Evolutionary conservation across 1,140 invertebrate species (phyloP).

Genomic region (Sitophilus oryzae): DNA sequence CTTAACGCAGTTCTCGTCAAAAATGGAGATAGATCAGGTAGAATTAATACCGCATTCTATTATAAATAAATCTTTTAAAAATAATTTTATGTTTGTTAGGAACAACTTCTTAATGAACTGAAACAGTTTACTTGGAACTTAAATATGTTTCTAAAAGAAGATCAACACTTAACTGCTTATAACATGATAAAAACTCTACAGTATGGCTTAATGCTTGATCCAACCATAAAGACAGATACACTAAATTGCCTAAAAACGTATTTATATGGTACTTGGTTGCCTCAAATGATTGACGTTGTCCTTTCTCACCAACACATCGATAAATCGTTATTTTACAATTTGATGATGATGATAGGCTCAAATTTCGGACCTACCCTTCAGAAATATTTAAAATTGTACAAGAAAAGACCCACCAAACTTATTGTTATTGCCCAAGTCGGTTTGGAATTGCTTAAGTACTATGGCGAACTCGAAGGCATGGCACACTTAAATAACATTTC

Average conservation of each 20-base stretch:
- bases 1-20: not conserved
- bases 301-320: slow-evolving; percentile 1
- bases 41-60: not conserved
- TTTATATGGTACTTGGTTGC: not conserved
- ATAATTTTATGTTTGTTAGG: slow-evolving; percentile 5
- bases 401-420: slow-evolving; percentile 11
- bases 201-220: not conserved
- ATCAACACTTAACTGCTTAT: slow-evolving; percentile 5
- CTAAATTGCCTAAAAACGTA: not conserved
- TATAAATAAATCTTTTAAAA: not conserved
- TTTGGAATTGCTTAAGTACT: not conserved
- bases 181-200: slow-evolving; percentile 10
- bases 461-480: not conserved
- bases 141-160: slow-evolving; percentile 4
- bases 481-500: slow-evolving; percentile 3
- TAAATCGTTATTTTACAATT: slow-evolving; percentile 5
- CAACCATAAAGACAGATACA: not conserved
- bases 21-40: not conserved
- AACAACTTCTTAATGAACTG: not conserved
- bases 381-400: slow-evolving; percentile 10
- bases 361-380: not conserved
- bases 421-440: slow-evolving; percentile 10
- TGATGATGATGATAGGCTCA: slow-evolving; percentile 6
- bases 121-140: slow-evolving; percentile 2
- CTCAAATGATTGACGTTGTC: slow-evolving; percentile 1